These are phyloP conservation scores for Bufo bufo DNA, from an alignment of 2,113 vertebrate species.

Conservation along the genomic window DNA sequence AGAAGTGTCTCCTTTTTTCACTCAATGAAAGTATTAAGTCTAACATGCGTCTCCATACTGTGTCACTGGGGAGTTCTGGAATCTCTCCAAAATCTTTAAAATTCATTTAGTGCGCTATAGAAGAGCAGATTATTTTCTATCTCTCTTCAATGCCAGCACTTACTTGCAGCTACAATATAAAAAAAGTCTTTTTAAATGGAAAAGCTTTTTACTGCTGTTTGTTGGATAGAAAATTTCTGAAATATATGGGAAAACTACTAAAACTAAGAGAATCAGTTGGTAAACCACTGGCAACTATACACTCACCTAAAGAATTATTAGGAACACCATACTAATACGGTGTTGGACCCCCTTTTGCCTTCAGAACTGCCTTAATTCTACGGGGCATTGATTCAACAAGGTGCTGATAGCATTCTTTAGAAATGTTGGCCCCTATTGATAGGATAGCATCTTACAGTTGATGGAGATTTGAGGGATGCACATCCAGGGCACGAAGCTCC, in stretches of 20 bases:
- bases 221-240: background rate
- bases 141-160: constrained; percentile 46
- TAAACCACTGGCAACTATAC: background rate
- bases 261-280: constrained; percentile 1
- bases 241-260: background rate
- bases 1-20: constrained; percentile 47
- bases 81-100: constrained; percentile 57
- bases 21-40: constrained; percentile 49
- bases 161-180: constrained; percentile 17
- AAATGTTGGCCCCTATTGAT: too few species aligned
- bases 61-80: constrained; percentile 55
- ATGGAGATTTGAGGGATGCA: too few species aligned
- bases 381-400: too few species aligned
- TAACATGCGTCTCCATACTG: constrained; percentile 44
- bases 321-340: too few species aligned
- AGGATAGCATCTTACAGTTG: too few species aligned
- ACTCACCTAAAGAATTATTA: too few species aligned
- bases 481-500: too few species aligned
- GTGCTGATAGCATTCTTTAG: too few species aligned
- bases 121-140: constrained; percentile 53
- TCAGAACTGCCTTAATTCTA: too few species aligned
- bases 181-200: constrained; percentile 8
- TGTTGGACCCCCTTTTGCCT: too few species aligned
- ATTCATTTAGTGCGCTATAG: constrained; percentile 51
- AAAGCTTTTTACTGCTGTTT: constrained; percentile 29